These are phyloP conservation scores for Aurelia sp. DNA, from an alignment of 30 jellyfish, hydroid and myxozoan genomes.

Conservation along the genomic window DNA sequence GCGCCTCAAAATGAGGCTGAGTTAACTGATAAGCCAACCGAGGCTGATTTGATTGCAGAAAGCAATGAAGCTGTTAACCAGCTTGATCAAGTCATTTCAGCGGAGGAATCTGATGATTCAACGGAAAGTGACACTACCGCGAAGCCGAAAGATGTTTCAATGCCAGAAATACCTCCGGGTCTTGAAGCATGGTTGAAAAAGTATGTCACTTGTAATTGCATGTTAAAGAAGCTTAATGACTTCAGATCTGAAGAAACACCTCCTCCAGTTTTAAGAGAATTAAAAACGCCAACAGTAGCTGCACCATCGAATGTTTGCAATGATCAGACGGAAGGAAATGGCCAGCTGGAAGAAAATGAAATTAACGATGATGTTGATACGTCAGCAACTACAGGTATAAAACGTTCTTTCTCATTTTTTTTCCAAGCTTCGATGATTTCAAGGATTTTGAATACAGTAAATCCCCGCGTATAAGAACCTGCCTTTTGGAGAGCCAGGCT, in stretches of 20 bases:
- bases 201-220: background rate
- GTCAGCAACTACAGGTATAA: background rate
- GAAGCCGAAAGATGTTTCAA: slow-evolving; percentile 2
- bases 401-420: no score
- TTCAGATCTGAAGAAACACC: background rate
- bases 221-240: slow-evolving; percentile 1
- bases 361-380: slow-evolving; percentile 35
- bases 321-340: background rate
- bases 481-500: no score
- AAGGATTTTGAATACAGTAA: no score
- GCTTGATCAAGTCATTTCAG: slow-evolving; percentile 1
- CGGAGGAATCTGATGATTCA: background rate
- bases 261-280: slow-evolving; percentile 5
- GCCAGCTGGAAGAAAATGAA: background rate
- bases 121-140: background rate
- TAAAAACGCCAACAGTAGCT: background rate
- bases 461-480: no score
- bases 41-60: background rate
- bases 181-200: slow-evolving; percentile 25
- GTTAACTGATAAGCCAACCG: no score
- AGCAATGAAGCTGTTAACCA: slow-evolving; percentile 14
- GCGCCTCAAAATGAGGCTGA: no score
- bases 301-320: background rate
- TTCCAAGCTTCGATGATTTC: no score
- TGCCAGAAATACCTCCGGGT: slow-evolving; percentile 24